These are phyloP conservation scores for Pterois miles DNA, from an alignment of 2,797 vertebrate genomes.

Conservation along the genomic window DNA sequence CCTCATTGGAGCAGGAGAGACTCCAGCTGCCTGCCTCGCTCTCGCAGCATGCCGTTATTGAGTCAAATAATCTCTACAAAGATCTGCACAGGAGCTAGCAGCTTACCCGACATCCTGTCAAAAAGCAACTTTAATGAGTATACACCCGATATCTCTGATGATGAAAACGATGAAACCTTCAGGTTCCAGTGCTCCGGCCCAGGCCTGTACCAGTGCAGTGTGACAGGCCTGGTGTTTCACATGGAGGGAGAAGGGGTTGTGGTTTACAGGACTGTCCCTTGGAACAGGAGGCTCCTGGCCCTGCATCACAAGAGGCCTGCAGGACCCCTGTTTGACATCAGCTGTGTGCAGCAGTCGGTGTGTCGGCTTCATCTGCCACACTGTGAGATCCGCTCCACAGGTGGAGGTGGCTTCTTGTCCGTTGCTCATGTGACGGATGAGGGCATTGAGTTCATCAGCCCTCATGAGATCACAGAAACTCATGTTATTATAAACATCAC, in stretches of 20 bases:
- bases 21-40: neutral
- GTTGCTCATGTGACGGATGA: slow-evolving; percentile 38
- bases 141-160: slow-evolving; percentile 25
- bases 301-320: slow-evolving; percentile 44
- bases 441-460: slow-evolving; percentile 3
- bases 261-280: slow-evolving; percentile 36
- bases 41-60: neutral
- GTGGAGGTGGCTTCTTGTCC: neutral
- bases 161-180: slow-evolving; percentile 9
- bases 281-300: slow-evolving; percentile 34
- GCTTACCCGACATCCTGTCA: neutral
- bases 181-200: slow-evolving; percentile 16
- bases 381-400: slow-evolving; percentile 46
- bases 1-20: too few relatives aligned
- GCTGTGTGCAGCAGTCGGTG: slow-evolving; percentile 22
- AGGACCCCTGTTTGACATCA: slow-evolving; percentile 61
- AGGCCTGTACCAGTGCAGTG: slow-evolving; percentile 48
- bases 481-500: slow-evolving; percentile 43
- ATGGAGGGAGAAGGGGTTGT: slow-evolving; percentile 48
- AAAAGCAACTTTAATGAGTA: slow-evolving; percentile 23
- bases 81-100: neutral
- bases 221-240: slow-evolving; percentile 53
- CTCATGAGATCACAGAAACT: slow-evolving; percentile 32
- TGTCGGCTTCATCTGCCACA: slow-evolving; percentile 55
- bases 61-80: neutral